Evolutionary conservation across 2,113 vertebrate genomes (phyloP), one percentile per base, ranked within the genome.

Genomic region (Thalassoma bifasciatum): DNA sequence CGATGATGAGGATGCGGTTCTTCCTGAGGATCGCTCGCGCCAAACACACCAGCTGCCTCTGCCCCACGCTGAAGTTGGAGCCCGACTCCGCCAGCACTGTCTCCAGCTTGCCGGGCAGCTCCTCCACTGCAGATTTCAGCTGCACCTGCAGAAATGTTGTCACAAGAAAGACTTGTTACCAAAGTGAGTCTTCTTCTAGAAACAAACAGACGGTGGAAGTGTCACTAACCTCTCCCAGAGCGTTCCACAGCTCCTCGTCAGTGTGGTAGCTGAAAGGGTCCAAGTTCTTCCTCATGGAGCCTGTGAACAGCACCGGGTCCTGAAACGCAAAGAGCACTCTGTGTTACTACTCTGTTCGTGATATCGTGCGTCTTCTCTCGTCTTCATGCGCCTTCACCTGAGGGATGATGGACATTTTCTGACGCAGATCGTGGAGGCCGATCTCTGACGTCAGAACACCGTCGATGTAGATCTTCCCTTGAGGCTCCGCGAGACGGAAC

Each of bases 341-440:
- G n/a, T n/a, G n/a, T n/a, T n/a, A n/a, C n/a, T n/a, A n/a, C n/a
- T n/a, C n/a, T n/a, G n/a, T n/a, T n/a, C n/a, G n/a, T n/a, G n/a
- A n/a, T n/a, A n/a, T n/a, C n/a, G n/a, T n/a, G n/a, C n/a, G n/a
- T n/a, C n/a, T n/a, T n/a, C n/a, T n/a, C n/a, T n/a, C n/a, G n/a
- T n/a, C n/a, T n/a, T n/a, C n/a, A n/a, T n/a, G n/a, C n/a, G n/a
- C n/a, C n/a, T 6, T 30, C 30, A 98, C 96, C 95, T 98, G 97
- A 88, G 98, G 98, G 82, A 99, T 99, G 93, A 99, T 99, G 21
- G 98, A 98, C 93, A 99, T 98, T 92, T 95, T 97, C 91, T 95
- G 95, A 24, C 98, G 92, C 83, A 99, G 93, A 86, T 98, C 96
- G 10, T 98, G 96, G 22, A 99, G 95, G 57, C 97, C 97, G 13